A percentile compares a stretch with the other conserved stretches of the same genome.
phyloP scores from a whole-genome alignment of 2,888 invertebrate genomes.

The Ephialtes manifestator region DNA sequence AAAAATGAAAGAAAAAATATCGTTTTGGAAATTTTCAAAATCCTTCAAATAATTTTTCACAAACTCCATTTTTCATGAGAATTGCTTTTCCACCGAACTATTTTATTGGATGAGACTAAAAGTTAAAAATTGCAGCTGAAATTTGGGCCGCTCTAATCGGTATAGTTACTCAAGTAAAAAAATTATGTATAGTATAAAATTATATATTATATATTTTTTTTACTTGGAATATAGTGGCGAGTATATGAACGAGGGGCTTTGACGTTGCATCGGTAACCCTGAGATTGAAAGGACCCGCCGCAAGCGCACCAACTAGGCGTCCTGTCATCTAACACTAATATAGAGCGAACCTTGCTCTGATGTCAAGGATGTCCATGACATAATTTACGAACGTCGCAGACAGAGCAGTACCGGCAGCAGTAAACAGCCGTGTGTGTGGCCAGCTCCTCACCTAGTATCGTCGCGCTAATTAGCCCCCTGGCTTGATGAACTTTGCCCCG shows the following conservation, averaged over 20 bases:
- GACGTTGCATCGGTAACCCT: slow-evolving; percentile 40
- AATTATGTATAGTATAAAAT: no score
- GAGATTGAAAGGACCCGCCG: slow-evolving; percentile 49
- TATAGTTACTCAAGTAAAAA: no score
- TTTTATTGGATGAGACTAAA: no score
- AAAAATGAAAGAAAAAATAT: no score
- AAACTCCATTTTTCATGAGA: no score
- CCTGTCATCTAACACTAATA: slow-evolving; percentile 16
- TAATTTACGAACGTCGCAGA: slow-evolving; percentile 51
- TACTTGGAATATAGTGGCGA: no score
- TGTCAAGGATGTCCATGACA: slow-evolving; percentile 23
- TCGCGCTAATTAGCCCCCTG: slow-evolving; percentile 73
- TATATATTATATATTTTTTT: no score
- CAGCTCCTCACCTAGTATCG: slow-evolving; percentile 38
- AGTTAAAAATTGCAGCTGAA: no score
- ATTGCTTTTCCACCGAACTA: no score
- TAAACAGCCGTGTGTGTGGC: slow-evolving; percentile 70
- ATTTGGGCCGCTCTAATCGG: no score
- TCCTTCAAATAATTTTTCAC: no score
- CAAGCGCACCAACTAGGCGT: slow-evolving; percentile 4
- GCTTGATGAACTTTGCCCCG: slow-evolving; percentile 69
- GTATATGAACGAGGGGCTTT: slow-evolving; percentile 20
- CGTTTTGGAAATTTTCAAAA: no score
- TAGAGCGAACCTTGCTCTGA: slow-evolving; percentile 2
- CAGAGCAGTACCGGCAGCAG: slow-evolving; percentile 48